Evolutionary conservation across 2,113 vertebrate species (phyloP).

Genomic region (Pithys albifrons): DNA sequence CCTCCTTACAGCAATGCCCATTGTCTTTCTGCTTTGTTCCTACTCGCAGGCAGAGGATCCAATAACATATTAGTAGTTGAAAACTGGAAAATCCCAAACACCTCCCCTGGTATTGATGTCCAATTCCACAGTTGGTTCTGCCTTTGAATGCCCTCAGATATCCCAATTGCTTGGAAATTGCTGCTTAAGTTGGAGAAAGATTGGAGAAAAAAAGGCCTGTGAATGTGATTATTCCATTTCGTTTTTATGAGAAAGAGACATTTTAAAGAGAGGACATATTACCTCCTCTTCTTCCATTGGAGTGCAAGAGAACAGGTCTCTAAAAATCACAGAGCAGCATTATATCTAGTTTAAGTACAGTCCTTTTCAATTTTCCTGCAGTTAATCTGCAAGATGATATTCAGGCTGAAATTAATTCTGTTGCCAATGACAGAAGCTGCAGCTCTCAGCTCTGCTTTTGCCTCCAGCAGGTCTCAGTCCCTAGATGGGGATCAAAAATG

Average conservation of each 20-base stretch:
- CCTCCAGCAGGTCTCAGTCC: constrained; percentile 20
- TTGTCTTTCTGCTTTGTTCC: not conserved
- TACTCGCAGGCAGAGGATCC: not conserved
- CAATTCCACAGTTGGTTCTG: not conserved
- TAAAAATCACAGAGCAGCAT: not conserved
- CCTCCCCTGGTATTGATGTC: not conserved
- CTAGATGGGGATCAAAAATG: not conserved
- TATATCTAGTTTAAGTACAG: not conserved
- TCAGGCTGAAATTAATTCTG: constrained; percentile 39
- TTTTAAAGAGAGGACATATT: not conserved
- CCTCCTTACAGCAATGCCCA: fast-evolving
- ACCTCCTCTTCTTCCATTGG: not conserved
- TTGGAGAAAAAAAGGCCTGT: not conserved
- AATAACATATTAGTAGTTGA: not conserved
- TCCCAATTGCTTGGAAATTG: not conserved
- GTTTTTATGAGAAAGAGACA: not conserved
- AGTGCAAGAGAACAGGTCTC: not conserved
- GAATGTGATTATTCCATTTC: not conserved
- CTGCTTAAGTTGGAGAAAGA: not conserved
- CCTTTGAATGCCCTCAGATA: not conserved
- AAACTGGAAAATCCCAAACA: not conserved
- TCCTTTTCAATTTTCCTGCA: constrained; percentile 16
- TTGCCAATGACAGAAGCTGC: constrained; percentile 3
- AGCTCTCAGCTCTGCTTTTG: constrained; percentile 5
- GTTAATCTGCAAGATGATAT: constrained; percentile 31